A percentile compares a stretch with the other conserved stretches of the same genome.
Conservation (phyloP, 1,140 invertebrate genomes). For the Littorina saxatilis region DNA sequence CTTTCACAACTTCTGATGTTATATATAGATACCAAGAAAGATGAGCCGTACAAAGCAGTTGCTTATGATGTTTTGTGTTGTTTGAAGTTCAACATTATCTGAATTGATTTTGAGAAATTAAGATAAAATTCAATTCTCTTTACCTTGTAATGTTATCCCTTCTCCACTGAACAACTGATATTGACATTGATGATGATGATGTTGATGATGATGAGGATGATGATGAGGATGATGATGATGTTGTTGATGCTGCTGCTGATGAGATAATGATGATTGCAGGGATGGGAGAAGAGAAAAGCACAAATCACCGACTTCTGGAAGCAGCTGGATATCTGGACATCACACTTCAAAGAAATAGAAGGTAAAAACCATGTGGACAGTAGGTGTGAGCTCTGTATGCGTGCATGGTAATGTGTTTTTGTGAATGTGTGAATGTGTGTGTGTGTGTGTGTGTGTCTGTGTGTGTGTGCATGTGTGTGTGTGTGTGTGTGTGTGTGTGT, state of each 20-base stretch:
- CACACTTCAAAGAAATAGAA: slow-evolving; percentile 68
- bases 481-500: slow-evolving; percentile 3
- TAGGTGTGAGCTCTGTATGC: not conserved
- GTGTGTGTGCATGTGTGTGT: slow-evolving; percentile 8
- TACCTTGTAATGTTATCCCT: too few species aligned
- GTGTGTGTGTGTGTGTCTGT: slow-evolving; percentile 13
- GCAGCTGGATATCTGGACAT: slow-evolving; percentile 60
- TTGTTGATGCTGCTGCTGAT: not conserved
- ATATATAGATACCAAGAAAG: too few species aligned
- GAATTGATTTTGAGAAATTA: too few species aligned
- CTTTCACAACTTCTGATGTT: too few species aligned
- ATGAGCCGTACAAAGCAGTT: too few species aligned
- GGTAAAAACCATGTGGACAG: slow-evolving; percentile 48
- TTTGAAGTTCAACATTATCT: too few species aligned
- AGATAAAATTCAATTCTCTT: too few species aligned
- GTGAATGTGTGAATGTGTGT: slow-evolving; percentile 3
- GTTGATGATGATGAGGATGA: not conserved
- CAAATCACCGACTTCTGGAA: slow-evolving; percentile 48
- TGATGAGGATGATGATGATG: not conserved
- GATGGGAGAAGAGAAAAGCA: slow-evolving; percentile 54
- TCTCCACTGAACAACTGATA: not conserved
- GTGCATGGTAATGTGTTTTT: not conserved
- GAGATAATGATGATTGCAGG: slow-evolving; percentile 36
- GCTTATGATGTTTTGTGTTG: too few species aligned
- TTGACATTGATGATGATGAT: not conserved